Evolutionary conservation across 23 tunicate species (phyloP), one percentile per base, ranked within the genome.

Genomic region (Ciona savignyi): DNA sequence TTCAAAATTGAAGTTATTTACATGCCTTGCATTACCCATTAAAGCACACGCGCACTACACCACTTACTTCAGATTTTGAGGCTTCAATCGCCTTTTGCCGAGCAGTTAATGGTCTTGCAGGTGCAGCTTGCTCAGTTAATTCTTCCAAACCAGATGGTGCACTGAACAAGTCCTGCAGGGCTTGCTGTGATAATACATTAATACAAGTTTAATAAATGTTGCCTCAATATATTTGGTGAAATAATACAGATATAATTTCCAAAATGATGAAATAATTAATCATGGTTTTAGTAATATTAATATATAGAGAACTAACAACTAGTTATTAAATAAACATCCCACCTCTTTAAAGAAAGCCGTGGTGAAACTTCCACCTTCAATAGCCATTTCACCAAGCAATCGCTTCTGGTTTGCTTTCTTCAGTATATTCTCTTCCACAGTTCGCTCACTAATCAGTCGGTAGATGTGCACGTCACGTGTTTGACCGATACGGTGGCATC

Each of bases 401-500:
- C 95, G 71, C 70, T 94, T 94, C 79, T 94, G 95, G 70, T 94
- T 94, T 23, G 99, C 99, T 74, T 94, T 94, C 71, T 87, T 87
- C 76, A 94, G 66, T 3, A 94, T 94, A 71, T 94, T 94, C 71
- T 94, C 95, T 70, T 94, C 99, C 15, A 94, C 80, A 29, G 99
- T 94, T 30, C 79, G 51, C 64, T 87, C 89, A 77, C 89, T 83
- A 25, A 94, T 87, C 65, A 94, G 49, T 51, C 99, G 78, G 62
- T 94, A 94, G 42, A 94, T 94, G 73, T 87, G 95, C 29, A 94
- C 99, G 42, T 94, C 99, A 33, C 99, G 68, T 60, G 99, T 94
- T 63, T 94, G 99, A 23, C 99, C 99, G 60, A 94, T 94, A 2
- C 99, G 95, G 63, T 94, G 99, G 83, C 95, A 87, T 74, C 99